These are phyloP conservation scores for Notodonta dromedarius DNA, from an alignment of 2,888 invertebrate genomes.

Conservation along the genomic window DNA sequence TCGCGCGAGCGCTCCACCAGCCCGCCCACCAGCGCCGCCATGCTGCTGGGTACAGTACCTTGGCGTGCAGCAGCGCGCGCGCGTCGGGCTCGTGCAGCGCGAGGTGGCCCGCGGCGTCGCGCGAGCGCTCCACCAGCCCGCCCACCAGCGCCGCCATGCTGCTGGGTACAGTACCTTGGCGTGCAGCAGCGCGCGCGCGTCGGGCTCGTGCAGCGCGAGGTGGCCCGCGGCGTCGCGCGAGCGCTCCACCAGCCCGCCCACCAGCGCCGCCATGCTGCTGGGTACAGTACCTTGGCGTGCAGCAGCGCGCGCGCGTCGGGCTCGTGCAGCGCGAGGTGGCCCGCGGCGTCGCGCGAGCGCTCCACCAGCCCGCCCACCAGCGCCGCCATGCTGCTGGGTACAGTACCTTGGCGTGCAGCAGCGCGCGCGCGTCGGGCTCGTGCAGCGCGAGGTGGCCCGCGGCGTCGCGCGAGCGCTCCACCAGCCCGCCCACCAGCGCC, in stretches of 20 bases:
- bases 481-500: slow-evolving; percentile 93
- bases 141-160: slow-evolving; percentile 1
- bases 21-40: slow-evolving; percentile 1
- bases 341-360: slow-evolving; percentile 91
- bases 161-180: slow-evolving; percentile 86
- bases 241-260: slow-evolving; percentile 93
- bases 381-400: slow-evolving; percentile 88
- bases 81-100: slow-evolving; percentile 91
- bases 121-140: slow-evolving; percentile 90
- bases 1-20: slow-evolving; percentile 93
- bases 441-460: slow-evolving; percentile 90
- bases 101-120: slow-evolving; percentile 90
- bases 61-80: slow-evolving; percentile 87
- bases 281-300: slow-evolving; percentile 88
- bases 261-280: neutral
- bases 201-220: slow-evolving; percentile 90
- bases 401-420: slow-evolving; percentile 92
- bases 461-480: slow-evolving; percentile 93
- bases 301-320: slow-evolving; percentile 87
- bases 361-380: slow-evolving; percentile 95
- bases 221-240: slow-evolving; percentile 91
- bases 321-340: slow-evolving; percentile 88
- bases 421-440: slow-evolving; percentile 91
- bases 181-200: slow-evolving; percentile 86
- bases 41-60: slow-evolving; percentile 76